Conservation (phyloP, 2,797 vertebrate species). For the Schizothorax lantsangensis region DNA sequence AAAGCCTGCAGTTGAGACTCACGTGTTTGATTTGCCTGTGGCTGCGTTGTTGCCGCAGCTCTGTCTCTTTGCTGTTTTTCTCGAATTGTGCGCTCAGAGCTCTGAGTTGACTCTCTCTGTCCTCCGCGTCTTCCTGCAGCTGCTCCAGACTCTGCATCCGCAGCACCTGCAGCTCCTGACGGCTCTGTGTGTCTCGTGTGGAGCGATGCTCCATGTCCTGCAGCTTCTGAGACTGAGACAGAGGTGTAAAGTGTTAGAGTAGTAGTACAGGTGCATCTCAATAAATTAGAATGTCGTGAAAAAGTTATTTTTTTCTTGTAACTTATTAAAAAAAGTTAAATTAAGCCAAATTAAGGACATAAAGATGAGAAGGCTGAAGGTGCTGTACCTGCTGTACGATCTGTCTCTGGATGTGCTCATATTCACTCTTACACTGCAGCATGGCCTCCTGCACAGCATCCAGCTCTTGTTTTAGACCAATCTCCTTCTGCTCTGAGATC, state of each 20-base stretch:
- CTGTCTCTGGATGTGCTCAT: conserved; percentile 65
- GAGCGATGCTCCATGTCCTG: conserved; percentile 70
- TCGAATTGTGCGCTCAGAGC: conserved; percentile 70
- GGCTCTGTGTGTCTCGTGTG: conserved; percentile 68
- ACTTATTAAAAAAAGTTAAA: too few species aligned
- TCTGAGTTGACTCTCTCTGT: conserved; percentile 70
- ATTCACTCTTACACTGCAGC: conserved; percentile 69
- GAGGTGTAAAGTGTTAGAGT: not conserved
- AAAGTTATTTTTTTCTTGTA: too few species aligned
- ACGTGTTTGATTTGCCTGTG: conserved; percentile 77
- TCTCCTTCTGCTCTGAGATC: conserved; percentile 73
- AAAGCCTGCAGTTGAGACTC: not conserved
- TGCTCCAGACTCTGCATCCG: conserved; percentile 72
- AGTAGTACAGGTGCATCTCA: not conserved
- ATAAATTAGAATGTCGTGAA: too few species aligned
- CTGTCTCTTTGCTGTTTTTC: conserved; percentile 67
- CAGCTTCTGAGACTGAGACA: conserved; percentile 73
- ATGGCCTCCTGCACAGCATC: conserved; percentile 68
- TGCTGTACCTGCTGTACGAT: conserved; percentile 72
- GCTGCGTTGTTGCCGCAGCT: conserved; percentile 67
- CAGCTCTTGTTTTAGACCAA: conserved; percentile 73
- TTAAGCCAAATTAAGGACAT: not conserved
- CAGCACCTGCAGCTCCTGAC: conserved; percentile 69
- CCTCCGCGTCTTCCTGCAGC: conserved; percentile 70
- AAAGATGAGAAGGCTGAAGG: not conserved